A percentile compares a stretch with the other conserved stretches of the same genome.
Evolutionary conservation across 2,888 invertebrate genomes (phyloP).

Genomic region (Torymus auratus): DNA sequence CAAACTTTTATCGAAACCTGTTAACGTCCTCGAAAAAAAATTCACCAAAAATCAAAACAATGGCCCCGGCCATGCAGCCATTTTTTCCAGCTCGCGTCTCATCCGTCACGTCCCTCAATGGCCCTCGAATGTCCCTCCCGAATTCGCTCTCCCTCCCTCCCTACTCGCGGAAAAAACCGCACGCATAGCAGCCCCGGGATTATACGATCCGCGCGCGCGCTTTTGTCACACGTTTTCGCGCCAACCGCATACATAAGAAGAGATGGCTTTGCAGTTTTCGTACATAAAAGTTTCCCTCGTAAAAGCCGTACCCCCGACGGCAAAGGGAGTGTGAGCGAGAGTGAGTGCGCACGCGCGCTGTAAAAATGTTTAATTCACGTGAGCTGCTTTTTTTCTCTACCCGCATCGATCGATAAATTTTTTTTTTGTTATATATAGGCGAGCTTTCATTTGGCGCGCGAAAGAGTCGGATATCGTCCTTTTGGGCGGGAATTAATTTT

Average conservation of each 20-base stretch:
- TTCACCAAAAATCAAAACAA: no score
- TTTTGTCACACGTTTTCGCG: slow-evolving; percentile 24
- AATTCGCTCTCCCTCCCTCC: no score
- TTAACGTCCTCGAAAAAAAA: no score
- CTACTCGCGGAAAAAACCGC: no score
- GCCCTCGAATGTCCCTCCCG: no score
- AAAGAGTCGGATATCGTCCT: not conserved
- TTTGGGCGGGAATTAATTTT: slow-evolving; percentile 13
- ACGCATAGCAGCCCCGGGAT: not conserved
- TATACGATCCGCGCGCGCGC: slow-evolving; percentile 22
- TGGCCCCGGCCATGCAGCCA: no score
- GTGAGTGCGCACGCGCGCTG: not conserved
- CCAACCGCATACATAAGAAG: slow-evolving; percentile 33
- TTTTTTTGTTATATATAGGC: not conserved
- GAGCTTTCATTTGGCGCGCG: no score
- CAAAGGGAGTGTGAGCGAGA: not conserved
- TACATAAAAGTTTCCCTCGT: slow-evolving; percentile 54
- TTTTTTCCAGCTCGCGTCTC: no score
- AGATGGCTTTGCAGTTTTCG: slow-evolving; percentile 54
- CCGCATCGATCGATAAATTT: slow-evolving; percentile 17
- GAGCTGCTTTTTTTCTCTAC: not conserved
- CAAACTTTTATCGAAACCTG: no score
- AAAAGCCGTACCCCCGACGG: slow-evolving; percentile 8
- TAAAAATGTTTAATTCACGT: slow-evolving; percentile 50
- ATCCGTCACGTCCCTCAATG: no score